A percentile compares a stretch with the other conserved stretches of the same genome.
phyloP scores from a whole-genome alignment of 2,797 vertebrate genomes.

The Xenops minutus region DNA sequence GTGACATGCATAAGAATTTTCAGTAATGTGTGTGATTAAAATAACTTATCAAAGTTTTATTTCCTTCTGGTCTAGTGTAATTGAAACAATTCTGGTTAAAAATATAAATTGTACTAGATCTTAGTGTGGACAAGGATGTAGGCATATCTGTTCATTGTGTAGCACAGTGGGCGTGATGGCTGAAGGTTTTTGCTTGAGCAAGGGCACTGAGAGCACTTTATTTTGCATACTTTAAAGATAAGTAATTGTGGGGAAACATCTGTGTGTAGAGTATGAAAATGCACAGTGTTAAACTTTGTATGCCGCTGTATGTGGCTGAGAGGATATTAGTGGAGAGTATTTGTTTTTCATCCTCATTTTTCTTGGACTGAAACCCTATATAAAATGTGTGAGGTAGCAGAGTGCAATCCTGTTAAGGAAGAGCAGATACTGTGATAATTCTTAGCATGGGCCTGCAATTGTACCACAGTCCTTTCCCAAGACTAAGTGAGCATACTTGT shows the following conservation, averaged over 20 bases:
- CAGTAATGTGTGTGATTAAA: not conserved
- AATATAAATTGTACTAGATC: not conserved
- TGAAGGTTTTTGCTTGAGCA: not conserved
- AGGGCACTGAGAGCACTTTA: not conserved
- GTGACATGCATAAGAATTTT: not conserved
- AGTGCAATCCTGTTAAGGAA: not conserved
- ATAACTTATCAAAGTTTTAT: not conserved
- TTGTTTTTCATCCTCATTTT: not conserved
- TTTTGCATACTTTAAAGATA: not conserved
- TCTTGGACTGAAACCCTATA: not conserved
- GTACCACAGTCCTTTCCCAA: not conserved
- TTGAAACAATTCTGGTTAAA: not conserved
- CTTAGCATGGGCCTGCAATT: not conserved
- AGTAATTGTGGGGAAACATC: not conserved
- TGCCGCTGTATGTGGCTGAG: not conserved
- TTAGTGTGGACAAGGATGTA: not conserved
- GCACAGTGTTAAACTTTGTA: not conserved
- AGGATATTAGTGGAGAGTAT: not conserved
- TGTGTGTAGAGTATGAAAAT: not conserved
- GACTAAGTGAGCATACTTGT: not conserved
- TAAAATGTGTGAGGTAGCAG: not conserved
- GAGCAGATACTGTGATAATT: not conserved
- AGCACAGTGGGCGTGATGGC: not conserved
- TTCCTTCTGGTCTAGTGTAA: not conserved
- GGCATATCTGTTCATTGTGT: not conserved